Evolutionary conservation across 2,888 invertebrate genomes (phyloP).

Genomic region (Molanna angustata): DNA sequence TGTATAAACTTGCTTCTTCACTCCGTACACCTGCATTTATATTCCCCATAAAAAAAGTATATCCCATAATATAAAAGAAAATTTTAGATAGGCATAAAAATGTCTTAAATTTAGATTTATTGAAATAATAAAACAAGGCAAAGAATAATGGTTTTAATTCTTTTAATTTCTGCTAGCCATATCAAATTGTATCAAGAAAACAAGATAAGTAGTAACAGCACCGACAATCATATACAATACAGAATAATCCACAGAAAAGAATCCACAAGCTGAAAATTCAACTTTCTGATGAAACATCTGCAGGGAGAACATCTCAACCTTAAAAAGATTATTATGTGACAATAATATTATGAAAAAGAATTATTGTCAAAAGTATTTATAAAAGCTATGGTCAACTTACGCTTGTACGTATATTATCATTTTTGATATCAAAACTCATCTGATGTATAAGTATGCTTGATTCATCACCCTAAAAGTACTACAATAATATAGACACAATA

Average conservation of each 20-base stretch:
- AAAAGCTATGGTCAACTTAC: too few species aligned
- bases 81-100: too few species aligned
- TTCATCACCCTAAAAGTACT: conserved; percentile 22
- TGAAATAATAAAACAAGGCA: neutral
- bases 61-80: too few species aligned
- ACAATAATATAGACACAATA: too few species aligned
- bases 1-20: too few species aligned
- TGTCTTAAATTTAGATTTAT: too few species aligned
- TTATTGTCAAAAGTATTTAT: neutral
- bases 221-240: conserved; percentile 29
- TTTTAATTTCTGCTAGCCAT: conserved; percentile 20
- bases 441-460: conserved; percentile 20
- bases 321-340: neutral
- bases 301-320: conserved; percentile 30
- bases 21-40: too few species aligned
- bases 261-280: conserved; percentile 30
- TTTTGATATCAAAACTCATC: conserved; percentile 18
- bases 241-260: conserved; percentile 28
- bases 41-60: too few species aligned
- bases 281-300: conserved; percentile 30
- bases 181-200: conserved; percentile 30
- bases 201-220: conserved; percentile 28
- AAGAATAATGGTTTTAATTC: neutral
- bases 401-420: conserved; percentile 19
- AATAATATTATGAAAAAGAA: neutral